A percentile compares a stretch with the other conserved stretches of the same genome.
These are phyloP conservation scores for Anoplopoma fimbria DNA, from an alignment of 2,113 vertebrate species.

Conservation along the genomic window DNA sequence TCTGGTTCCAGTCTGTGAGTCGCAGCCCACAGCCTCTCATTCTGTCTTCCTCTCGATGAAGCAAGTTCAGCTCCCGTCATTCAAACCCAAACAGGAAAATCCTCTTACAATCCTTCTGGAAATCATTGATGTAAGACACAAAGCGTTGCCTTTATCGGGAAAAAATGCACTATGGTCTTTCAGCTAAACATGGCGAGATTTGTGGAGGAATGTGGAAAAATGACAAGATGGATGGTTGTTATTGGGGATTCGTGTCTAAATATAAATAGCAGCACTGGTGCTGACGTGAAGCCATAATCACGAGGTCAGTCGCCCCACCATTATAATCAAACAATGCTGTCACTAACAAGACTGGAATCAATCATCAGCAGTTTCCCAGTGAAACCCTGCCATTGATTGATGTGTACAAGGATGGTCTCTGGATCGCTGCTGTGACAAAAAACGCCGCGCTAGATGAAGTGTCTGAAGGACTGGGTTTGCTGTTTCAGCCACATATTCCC, in stretches of 20 bases:
- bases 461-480: constrained; percentile 59
- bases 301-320: constrained; percentile 23
- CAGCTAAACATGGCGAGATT: not conserved
- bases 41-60: constrained; percentile 42
- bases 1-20: constrained; percentile 63
- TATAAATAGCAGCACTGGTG: not conserved
- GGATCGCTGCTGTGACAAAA: constrained; percentile 56
- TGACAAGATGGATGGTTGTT: not conserved
- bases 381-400: constrained; percentile 64
- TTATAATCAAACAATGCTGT: constrained; percentile 36
- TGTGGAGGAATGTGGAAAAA: not conserved
- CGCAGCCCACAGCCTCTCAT: constrained; percentile 51
- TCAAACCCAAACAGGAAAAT: constrained; percentile 50
- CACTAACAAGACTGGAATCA: constrained; percentile 48
- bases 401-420: constrained; percentile 57
- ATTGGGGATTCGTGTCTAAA: not conserved
- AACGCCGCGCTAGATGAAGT: constrained; percentile 71
- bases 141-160: constrained; percentile 20
- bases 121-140: constrained; percentile 13
- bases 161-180: constrained; percentile 1
- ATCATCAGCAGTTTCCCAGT: constrained; percentile 64
- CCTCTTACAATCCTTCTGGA: constrained; percentile 34
- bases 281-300: constrained; percentile 2
- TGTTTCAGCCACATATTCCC: constrained; percentile 70
- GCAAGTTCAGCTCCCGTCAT: constrained; percentile 33